Conservation (phyloP, 2,888 invertebrate genomes). For the Osmoderma eremita region DNA sequence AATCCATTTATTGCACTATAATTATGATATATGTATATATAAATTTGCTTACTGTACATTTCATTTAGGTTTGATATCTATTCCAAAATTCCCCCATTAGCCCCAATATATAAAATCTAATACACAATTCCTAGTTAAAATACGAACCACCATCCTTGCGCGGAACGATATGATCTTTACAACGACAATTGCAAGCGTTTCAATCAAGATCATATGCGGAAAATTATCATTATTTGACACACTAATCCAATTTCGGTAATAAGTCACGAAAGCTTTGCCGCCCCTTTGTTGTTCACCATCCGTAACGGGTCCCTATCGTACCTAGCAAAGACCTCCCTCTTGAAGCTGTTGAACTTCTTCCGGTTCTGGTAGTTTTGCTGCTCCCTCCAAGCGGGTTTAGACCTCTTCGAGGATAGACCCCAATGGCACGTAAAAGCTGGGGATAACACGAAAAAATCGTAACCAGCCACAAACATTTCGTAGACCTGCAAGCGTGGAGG, state of each 20-base stretch:
- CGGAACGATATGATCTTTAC: no score
- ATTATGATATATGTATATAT: no score
- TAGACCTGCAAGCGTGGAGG: slow-evolving; percentile 74
- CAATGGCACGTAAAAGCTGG: slow-evolving; percentile 91
- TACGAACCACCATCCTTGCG: no score
- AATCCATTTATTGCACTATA: neutral
- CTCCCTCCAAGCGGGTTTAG: slow-evolving; percentile 86
- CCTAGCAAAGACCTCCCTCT: slow-evolving; percentile 81
- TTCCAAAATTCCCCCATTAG: no score
- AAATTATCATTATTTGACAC: no score
- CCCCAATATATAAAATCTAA: no score
- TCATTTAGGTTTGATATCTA: no score
- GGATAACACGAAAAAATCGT: slow-evolving; percentile 86
- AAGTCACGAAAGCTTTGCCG: neutral
- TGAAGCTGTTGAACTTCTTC: slow-evolving; percentile 84
- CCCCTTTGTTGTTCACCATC: slow-evolving; percentile 57
- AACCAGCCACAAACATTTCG: slow-evolving; percentile 91
- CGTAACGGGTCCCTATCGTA: slow-evolving; percentile 77
- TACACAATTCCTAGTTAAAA: no score
- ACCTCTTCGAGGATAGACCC: slow-evolving; percentile 84
- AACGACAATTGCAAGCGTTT: no score
- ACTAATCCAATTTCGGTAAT: neutral
- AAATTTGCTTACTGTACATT: no score
- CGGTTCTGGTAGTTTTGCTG: slow-evolving; percentile 86
- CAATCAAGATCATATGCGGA: no score